phyloP scores from a whole-genome alignment of 2,888 invertebrate genomes.

The Tetragnatha montana region DNA sequence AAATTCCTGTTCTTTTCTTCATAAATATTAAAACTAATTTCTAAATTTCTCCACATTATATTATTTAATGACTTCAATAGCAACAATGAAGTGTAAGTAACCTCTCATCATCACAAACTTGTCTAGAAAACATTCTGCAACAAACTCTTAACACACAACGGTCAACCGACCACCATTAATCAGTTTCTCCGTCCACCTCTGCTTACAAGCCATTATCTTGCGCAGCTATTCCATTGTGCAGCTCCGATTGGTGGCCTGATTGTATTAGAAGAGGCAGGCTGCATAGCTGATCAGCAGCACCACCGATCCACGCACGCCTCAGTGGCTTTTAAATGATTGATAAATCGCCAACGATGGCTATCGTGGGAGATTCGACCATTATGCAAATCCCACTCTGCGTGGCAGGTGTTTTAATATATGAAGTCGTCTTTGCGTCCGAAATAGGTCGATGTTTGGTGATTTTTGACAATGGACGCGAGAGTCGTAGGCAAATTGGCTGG shows the following conservation, averaged over 20 bases:
- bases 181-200: neutral
- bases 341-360: constrained; percentile 5
- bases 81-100: no score
- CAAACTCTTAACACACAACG: neutral
- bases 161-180: neutral
- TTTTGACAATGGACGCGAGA: neutral
- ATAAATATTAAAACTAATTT: no score
- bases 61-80: no score
- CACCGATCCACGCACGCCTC: constrained; percentile 28
- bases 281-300: constrained; percentile 5
- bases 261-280: neutral
- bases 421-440: neutral
- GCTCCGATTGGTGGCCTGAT: constrained; percentile 1
- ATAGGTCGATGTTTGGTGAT: neutral
- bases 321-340: constrained; percentile 49
- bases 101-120: no score
- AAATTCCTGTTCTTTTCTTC: no score
- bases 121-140: neutral
- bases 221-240: constrained; percentile 14
- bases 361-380: constrained; percentile 21
- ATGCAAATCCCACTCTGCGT: constrained; percentile 27
- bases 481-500: neutral
- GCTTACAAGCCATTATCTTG: constrained; percentile 48
- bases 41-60: no score
- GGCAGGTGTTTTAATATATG: neutral